A percentile compares a stretch with the other conserved stretches of the same genome.
Evolutionary conservation across 2,888 invertebrate genomes (phyloP).

Genomic region (Volucella inanis): DNA sequence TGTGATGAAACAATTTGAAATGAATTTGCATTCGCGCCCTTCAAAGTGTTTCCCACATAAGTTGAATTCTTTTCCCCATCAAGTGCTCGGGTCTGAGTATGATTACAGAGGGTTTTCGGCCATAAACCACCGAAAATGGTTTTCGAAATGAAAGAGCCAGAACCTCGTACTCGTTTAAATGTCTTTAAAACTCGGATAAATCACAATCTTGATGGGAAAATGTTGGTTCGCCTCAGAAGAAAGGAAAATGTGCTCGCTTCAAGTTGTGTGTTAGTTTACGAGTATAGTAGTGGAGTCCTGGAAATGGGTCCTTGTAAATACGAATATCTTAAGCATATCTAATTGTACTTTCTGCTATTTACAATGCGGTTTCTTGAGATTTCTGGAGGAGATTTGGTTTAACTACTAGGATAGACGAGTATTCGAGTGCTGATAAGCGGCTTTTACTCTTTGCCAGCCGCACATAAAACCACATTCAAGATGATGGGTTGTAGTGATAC

Average conservation of each 20-base stretch:
- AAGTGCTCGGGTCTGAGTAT: neutral
- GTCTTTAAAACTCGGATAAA: conserved; percentile 55
- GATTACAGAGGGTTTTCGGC: neutral
- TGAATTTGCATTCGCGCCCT: conserved; percentile 24
- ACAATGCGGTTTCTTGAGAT: conserved; percentile 34
- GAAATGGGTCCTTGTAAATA: conserved; percentile 5
- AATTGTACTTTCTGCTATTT: conserved; percentile 48
- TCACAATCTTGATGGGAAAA: conserved; percentile 65
- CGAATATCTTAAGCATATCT: conserved; percentile 58
- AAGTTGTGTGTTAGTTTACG: conserved; percentile 19
- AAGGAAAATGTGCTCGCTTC: conserved; percentile 44
- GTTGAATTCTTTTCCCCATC: conserved; percentile 43
- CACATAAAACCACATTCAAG: conserved; percentile 30
- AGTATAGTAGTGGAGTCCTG: neutral
- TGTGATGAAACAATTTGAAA: conserved; percentile 52
- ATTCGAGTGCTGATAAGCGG: conserved; percentile 9
- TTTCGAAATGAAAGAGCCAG: conserved; percentile 23
- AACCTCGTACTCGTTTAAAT: neutral
- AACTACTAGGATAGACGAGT: conserved; percentile 6
- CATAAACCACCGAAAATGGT: conserved; percentile 17
- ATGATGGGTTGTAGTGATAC: conserved; percentile 20
- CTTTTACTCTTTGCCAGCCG: neutral
- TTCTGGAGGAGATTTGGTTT: conserved; percentile 14
- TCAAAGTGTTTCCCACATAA: conserved; percentile 42
- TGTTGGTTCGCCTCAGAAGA: conserved; percentile 48